These are phyloP conservation scores for Drosophila eohydei DNA, from an alignment of 2,888 invertebrate species.

Conservation along the genomic window DNA sequence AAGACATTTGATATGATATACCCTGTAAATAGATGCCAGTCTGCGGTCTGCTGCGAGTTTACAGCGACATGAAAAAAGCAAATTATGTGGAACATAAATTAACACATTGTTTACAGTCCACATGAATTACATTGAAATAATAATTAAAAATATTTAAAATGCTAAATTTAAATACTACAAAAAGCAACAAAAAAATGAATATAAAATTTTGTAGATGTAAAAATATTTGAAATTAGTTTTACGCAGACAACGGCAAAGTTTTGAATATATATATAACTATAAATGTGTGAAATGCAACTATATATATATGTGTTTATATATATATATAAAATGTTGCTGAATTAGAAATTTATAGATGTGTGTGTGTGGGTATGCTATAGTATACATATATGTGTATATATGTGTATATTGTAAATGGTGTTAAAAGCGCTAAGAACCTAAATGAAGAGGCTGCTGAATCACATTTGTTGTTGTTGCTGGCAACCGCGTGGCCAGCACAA, in stretches of 20 bases:
- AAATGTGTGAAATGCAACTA: slow-evolving; percentile 14
- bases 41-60: background rate
- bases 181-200: slow-evolving; percentile 10
- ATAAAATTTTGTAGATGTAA: slow-evolving; percentile 20
- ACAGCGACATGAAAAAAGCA: background rate
- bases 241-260: slow-evolving; percentile 35
- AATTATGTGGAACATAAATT: slow-evolving; percentile 40
- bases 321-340: slow-evolving; percentile 16
- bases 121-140: slow-evolving; percentile 25
- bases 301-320: slow-evolving; percentile 5
- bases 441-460: slow-evolving; percentile 37
- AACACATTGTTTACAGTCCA: slow-evolving; percentile 30
- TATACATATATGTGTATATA: slow-evolving; percentile 4
- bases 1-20: background rate
- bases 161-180: slow-evolving; percentile 14
- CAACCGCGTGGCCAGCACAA: slow-evolving; percentile 46
- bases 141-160: slow-evolving; percentile 21
- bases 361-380: background rate
- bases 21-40: background rate
- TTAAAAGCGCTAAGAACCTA: slow-evolving; percentile 33
- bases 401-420: slow-evolving; percentile 50
- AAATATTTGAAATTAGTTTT: slow-evolving; percentile 43
- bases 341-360: slow-evolving; percentile 13
- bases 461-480: slow-evolving; percentile 33
- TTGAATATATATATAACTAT: slow-evolving; percentile 22